Conservation (phyloP, 2,113 vertebrate species). For the Panthera uncia region DNA sequence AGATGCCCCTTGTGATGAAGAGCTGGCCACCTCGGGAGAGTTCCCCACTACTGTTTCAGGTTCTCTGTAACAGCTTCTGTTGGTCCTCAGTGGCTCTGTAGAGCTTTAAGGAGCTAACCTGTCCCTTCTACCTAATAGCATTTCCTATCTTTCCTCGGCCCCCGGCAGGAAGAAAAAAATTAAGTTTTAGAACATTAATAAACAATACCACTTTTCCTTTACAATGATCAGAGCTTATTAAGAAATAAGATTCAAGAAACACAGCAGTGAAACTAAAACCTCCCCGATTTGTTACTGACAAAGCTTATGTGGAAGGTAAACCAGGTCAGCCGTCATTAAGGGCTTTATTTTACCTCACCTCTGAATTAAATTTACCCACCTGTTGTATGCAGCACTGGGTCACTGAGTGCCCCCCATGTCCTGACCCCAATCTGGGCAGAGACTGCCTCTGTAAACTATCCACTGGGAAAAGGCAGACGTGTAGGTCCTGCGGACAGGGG, state of each 20-base stretch:
- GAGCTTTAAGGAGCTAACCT: background rate
- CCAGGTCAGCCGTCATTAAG: background rate
- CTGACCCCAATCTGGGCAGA: background rate
- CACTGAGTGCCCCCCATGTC: background rate
- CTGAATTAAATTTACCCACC: background rate
- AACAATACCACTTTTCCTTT: background rate
- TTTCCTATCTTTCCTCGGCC: background rate
- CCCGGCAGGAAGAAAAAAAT: background rate
- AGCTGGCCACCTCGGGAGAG: background rate
- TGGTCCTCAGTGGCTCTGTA: background rate
- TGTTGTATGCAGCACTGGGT: background rate
- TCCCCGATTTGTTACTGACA: background rate
- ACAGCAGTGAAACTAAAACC: background rate
- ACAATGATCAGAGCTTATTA: background rate
- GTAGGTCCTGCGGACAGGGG: fast-evolving
- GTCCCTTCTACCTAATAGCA: background rate
- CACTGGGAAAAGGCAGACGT: background rate
- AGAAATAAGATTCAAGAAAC: background rate
- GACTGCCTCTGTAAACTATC: background rate
- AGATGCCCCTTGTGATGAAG: background rate
- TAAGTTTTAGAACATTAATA: background rate
- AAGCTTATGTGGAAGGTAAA: background rate
- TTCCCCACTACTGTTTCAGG: background rate
- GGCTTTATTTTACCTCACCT: background rate
- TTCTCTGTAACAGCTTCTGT: background rate